Evolutionary conservation across 2,888 invertebrate species (phyloP), one percentile per base, ranked within the genome.

Genomic region (Eupeodes luniger): DNA sequence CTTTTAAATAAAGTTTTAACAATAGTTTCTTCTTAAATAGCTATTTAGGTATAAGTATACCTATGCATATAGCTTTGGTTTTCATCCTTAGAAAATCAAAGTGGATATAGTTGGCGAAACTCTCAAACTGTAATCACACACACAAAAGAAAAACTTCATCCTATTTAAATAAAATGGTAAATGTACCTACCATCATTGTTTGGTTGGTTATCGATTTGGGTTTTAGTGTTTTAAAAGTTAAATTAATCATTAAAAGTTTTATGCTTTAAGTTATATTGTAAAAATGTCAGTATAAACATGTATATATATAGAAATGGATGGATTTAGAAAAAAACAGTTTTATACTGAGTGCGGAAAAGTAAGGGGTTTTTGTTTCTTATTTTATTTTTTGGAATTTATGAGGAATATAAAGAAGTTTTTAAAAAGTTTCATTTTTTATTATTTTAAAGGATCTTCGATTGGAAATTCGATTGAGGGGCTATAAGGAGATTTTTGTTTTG

Each of bases 231-330:
- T 66, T 49, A 27, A 66, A 66, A 66, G 47, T 66, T 66, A 66
- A 66, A 66, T 66, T 66, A 66, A 66, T 66, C 66, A 66, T 66
- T 14, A 47, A 66, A 66, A 66, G 66, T 66, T 66, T 49, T 27
- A 44, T 44, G 12, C 27, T 66, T 66, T 14, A 27, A 47, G 27
- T 12, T 36, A 44, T n/a, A 14, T n/a, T 66, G 14, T 27, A 49
- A 27, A 64, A 27, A 27, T 1, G 27, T 40, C 5, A 9, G 14
- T 14, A 66, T 66, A 49, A 7, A 40, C 40, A 40, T 7, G 36
- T 7, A 36, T 5, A 40, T 7, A 5, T 40, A 40, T 4, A 40
- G 2, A 49, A 66, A 27, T 66, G 47, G 27, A 27, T 66, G 47
- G 27, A 66, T 27, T 66, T n/a, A 44, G 16, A 62, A 62, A 62